phyloP scores from a whole-genome alignment of 2,888 invertebrate species.

The Cabera pusaria region DNA sequence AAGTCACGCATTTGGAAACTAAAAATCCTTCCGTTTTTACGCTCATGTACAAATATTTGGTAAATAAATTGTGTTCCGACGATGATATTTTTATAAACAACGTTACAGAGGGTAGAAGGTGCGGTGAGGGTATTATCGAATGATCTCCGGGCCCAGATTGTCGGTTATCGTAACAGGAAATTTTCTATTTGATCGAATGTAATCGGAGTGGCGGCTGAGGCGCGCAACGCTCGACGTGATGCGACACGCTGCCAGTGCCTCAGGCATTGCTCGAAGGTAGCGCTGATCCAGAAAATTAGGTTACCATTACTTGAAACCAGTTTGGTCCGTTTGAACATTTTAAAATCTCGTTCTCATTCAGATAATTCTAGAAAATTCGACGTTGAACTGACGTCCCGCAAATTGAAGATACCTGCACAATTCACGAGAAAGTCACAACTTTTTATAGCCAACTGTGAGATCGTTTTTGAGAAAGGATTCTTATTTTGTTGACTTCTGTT shows the following conservation, averaged over 20 bases:
- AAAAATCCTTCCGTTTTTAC: too few species aligned
- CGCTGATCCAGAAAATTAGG: conserved; percentile 64
- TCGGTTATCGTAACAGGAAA: conserved; percentile 54
- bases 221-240: conserved; percentile 31
- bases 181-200: conserved; percentile 69
- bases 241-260: conserved; percentile 35
- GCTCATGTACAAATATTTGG: conserved; percentile 7
- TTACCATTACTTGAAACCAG: conserved; percentile 52
- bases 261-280: conserved; percentile 33
- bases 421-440: conserved; percentile 25
- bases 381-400: conserved; percentile 46
- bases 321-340: conserved; percentile 49
- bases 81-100: conserved; percentile 29
- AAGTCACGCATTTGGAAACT: conserved; percentile 22
- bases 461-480: conserved; percentile 34
- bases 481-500: conserved; percentile 31
- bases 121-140: conserved; percentile 45
- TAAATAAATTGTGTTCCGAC: conserved; percentile 17
- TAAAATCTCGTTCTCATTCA: conserved; percentile 56
- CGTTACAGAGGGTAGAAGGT: conserved; percentile 25
- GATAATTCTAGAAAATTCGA: conserved; percentile 60
- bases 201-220: conserved; percentile 49
- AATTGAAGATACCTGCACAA: conserved; percentile 29
- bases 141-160: conserved; percentile 53
- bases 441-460: conserved; percentile 36